Percentiles rank a stretch among this genome's conserved stretches.
Conservation (phyloP, 1,140 invertebrate species). For the Matsumurasca onukii region DNA sequence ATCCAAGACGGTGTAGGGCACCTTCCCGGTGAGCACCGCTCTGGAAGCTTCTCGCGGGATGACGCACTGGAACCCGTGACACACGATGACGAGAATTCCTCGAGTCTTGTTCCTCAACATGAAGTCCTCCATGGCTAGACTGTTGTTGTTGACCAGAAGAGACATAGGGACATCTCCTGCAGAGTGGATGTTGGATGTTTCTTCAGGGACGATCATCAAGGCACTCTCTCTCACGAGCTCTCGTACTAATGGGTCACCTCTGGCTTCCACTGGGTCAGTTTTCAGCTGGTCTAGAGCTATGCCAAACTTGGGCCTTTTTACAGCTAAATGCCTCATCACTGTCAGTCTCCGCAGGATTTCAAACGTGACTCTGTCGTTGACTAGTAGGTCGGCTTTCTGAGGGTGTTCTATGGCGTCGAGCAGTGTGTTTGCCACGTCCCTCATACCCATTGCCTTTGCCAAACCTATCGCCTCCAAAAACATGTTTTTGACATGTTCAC, state of each 20-base stretch:
- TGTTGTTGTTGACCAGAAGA: constrained; percentile 64
- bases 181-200: constrained; percentile 50
- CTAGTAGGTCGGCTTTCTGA: constrained; percentile 56
- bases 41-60: constrained; percentile 72
- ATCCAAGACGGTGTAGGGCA: constrained; percentile 73
- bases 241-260: constrained; percentile 63
- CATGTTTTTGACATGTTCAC: constrained; percentile 54
- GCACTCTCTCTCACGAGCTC: constrained; percentile 69
- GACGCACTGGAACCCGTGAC: constrained; percentile 73
- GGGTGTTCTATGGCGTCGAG: constrained; percentile 60
- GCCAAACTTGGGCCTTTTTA: constrained; percentile 60
- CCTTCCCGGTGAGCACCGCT: constrained; percentile 69
- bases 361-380: constrained; percentile 60
- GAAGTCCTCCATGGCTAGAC: constrained; percentile 73
- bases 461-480: constrained; percentile 68
- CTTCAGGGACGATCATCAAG: constrained; percentile 65
- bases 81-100: constrained; percentile 66
- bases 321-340: constrained; percentile 70
- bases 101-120: constrained; percentile 57
- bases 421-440: constrained; percentile 58
- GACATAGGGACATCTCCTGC: constrained; percentile 66
- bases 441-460: constrained; percentile 67
- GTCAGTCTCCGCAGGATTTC: constrained; percentile 69
- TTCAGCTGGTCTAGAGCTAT: constrained; percentile 60
- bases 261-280: constrained; percentile 63